phyloP scores from a whole-genome alignment of 2,888 invertebrate genomes.

The Catonia carolina region DNA sequence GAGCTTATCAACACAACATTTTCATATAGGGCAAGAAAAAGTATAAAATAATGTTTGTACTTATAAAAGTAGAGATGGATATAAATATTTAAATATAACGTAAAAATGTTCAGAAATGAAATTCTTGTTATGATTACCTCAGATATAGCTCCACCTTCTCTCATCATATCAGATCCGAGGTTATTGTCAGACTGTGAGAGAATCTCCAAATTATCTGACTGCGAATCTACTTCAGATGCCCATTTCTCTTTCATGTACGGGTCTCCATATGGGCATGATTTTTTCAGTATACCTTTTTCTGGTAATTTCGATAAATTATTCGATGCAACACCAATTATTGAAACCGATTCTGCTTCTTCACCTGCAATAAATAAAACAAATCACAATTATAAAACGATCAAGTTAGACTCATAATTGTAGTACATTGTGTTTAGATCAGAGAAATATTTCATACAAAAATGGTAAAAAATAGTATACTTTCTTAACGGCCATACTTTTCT shows the following conservation, averaged over 20 bases:
- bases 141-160: constrained; percentile 54
- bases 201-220: constrained; percentile 62
- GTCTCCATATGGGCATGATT: constrained; percentile 67
- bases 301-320: constrained; percentile 70
- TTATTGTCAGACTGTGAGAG: constrained; percentile 63
- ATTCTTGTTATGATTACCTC: no score
- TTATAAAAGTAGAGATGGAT: no score
- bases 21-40: no score
- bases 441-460: no score
- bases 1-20: no score
- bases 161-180: constrained; percentile 48
- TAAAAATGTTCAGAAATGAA: no score
- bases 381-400: neutral
- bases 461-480: no score
- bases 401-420: no score
- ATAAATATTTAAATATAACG: no score
- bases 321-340: constrained; percentile 72
- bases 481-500: no score
- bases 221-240: constrained; percentile 47
- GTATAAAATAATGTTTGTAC: no score
- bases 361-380: constrained; percentile 18
- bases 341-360: constrained; percentile 65
- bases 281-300: constrained; percentile 89
- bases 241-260: constrained; percentile 66
- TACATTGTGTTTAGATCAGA: no score